Evolutionary conservation across 2,113 vertebrate species (phyloP).

Genomic region (Pimephales promelas): DNA sequence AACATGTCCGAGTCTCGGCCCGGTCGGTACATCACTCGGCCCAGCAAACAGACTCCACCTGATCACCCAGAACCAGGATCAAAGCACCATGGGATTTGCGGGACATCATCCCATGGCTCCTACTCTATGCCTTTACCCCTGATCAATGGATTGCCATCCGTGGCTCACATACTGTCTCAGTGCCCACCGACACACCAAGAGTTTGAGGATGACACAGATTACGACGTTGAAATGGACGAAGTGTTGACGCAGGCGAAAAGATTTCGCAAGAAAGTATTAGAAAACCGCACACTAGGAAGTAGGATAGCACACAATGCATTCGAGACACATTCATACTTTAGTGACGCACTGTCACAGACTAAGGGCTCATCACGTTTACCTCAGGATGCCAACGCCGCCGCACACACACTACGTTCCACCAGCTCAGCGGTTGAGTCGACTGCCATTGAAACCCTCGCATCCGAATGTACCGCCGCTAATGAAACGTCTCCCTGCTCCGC

Average conservation of each 20-base stretch:
- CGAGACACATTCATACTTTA: not conserved
- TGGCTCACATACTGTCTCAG: constrained; percentile 13
- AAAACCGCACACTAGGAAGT: not conserved
- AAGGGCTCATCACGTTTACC: constrained; percentile 12
- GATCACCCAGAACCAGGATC: not conserved
- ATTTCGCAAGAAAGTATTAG: not conserved
- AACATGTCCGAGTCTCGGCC: not conserved
- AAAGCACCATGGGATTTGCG: not conserved
- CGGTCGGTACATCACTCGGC: constrained; percentile 5
- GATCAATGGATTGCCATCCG: not conserved
- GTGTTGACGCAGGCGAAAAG: not conserved
- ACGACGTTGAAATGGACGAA: not conserved
- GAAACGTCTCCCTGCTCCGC: constrained; percentile 30
- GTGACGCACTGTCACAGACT: constrained; percentile 12
- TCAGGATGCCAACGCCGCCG: constrained; percentile 5
- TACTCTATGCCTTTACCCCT: constrained; percentile 15
- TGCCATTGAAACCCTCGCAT: constrained; percentile 66
- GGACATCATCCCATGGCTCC: not conserved
- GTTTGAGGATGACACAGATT: not conserved
- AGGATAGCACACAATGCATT: constrained; percentile 5
- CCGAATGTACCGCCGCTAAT: constrained; percentile 58
- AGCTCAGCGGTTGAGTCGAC: constrained; percentile 56
- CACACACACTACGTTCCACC: constrained; percentile 4
- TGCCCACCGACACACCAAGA: constrained; percentile 9
- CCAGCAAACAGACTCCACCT: not conserved